Conservation (phyloP, 2,797 vertebrate species). For the Neostethus bicornis region DNA sequence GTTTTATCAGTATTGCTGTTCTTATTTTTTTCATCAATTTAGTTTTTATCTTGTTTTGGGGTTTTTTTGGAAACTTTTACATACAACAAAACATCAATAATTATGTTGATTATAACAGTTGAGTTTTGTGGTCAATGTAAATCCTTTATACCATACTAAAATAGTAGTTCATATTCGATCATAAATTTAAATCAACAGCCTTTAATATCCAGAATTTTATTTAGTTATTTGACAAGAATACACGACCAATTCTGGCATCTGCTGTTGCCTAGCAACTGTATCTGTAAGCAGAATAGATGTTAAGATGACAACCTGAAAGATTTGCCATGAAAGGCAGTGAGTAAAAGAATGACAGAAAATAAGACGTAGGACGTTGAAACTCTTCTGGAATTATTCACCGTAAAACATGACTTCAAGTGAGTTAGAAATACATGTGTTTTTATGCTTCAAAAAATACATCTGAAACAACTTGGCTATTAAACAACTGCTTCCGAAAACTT, state of each 20-base stretch:
- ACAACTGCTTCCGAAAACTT: background rate
- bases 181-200: conserved; percentile 18
- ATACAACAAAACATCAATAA: too few species aligned
- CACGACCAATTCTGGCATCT: conserved; percentile 19
- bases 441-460: background rate
- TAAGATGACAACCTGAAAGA: conserved; percentile 1
- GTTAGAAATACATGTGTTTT: background rate
- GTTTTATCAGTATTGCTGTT: too few species aligned
- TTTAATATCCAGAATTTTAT: conserved; percentile 16
- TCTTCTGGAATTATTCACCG: background rate
- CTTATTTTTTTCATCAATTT: too few species aligned
- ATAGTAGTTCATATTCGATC: too few species aligned
- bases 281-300: conserved; percentile 1
- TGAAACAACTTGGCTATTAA: background rate
- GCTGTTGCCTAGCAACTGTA: conserved; percentile 31
- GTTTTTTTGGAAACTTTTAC: too few species aligned
- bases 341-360: background rate
- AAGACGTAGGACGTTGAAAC: background rate
- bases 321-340: conserved; percentile 16
- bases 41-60: too few species aligned
- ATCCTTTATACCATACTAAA: too few species aligned
- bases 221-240: conserved; percentile 18
- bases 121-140: too few species aligned
- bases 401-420: background rate
- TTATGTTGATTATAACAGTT: too few species aligned